Evolutionary conservation across 2,797 vertebrate genomes (phyloP), one percentile per base, ranked within the genome.

Genomic region (Sebastes wilsoni): DNA sequence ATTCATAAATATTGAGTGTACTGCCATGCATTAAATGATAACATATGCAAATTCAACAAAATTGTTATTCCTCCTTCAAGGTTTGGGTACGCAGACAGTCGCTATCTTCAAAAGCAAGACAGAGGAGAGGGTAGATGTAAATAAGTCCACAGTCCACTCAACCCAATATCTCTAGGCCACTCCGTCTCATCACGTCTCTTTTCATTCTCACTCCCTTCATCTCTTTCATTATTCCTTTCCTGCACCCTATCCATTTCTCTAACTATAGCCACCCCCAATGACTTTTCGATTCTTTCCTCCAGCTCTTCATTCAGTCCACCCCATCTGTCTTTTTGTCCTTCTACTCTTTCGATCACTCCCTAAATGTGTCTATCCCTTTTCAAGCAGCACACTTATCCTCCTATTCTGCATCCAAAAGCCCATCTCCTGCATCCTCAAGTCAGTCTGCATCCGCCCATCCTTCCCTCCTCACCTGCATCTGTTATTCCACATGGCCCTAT

Each of bases 401-500:
- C 25, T 58, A 27, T 71, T 76, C 72, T 46, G 4, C 60, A 52
- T 56, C 49, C 16, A 64, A 36, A 6, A 12, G 14, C 75, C 66
- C 61, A 18, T 55, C 22, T 70, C 9, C 49, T 73, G 62, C 32
- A 55, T 65, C 36, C 32, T 20, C 30, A 71, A 32, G 34, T 72
- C 49, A 64, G 55, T 72, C 27, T 60, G 14, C 59, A 68, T 78
- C 49, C 28, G 11, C 54, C 52, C 38, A 27, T 32, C 64, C 38
- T 3, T 64, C 52, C 22, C 16, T 71, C 12, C 66, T 75, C 84
- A 87, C 87, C 83, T 86, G 87, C 90, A 90, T 89, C 82, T 90
- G 91, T 81, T 83, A 84, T 91, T 91, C 91, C 87, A 91, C 89
- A 86, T 90, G 90, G 82, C 54, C 66, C 27, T 28, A 94, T 95